A percentile compares a stretch with the other conserved stretches of the same genome.
Evolutionary conservation across 2,888 invertebrate species (phyloP).

Genomic region (Artemia sinica): DNA sequence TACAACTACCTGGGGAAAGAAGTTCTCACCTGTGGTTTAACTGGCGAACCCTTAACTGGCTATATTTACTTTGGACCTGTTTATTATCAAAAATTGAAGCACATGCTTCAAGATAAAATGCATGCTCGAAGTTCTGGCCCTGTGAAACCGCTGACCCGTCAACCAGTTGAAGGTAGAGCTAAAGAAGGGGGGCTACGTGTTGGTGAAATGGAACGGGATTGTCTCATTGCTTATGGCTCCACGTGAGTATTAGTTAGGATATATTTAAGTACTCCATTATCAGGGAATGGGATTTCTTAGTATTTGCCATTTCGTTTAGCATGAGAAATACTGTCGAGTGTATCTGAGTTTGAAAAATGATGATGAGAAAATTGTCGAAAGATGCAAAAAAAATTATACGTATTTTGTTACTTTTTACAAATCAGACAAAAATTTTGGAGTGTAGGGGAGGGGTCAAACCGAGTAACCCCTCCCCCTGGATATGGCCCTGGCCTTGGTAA

Average conservation of each 20-base stretch:
- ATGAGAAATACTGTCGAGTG: too few relatives aligned
- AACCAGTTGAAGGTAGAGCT: slow-evolving; percentile 7
- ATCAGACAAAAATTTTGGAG: too few relatives aligned
- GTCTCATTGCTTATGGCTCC: neutral
- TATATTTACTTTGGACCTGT: slow-evolving; percentile 95
- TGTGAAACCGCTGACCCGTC: slow-evolving; percentile 7
- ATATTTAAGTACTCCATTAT: too few relatives aligned
- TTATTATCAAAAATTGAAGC: slow-evolving; percentile 28
- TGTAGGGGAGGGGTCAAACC: too few relatives aligned
- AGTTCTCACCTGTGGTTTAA: slow-evolving; percentile 84
- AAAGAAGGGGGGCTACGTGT: neutral
- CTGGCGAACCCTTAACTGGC: slow-evolving; percentile 83
- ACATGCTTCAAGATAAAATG: slow-evolving; percentile 11
- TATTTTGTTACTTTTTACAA: too few relatives aligned
- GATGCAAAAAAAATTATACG: too few relatives aligned
- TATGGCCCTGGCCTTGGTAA: too few relatives aligned
- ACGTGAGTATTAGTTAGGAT: neutral
- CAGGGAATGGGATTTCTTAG: too few relatives aligned
- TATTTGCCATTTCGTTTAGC: too few relatives aligned
- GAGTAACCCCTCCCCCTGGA: too few relatives aligned
- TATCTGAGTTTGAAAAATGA: too few relatives aligned
- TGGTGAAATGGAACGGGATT: slow-evolving; percentile 11
- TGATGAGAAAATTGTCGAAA: too few relatives aligned
- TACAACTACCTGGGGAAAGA: slow-evolving; percentile 96
- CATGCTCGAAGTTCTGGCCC: slow-evolving; percentile 5